Evolutionary conservation across 92 coral and sea anemone species (phyloP), one percentile per base, ranked within the genome.

Genomic region (Heteractis magnifica): DNA sequence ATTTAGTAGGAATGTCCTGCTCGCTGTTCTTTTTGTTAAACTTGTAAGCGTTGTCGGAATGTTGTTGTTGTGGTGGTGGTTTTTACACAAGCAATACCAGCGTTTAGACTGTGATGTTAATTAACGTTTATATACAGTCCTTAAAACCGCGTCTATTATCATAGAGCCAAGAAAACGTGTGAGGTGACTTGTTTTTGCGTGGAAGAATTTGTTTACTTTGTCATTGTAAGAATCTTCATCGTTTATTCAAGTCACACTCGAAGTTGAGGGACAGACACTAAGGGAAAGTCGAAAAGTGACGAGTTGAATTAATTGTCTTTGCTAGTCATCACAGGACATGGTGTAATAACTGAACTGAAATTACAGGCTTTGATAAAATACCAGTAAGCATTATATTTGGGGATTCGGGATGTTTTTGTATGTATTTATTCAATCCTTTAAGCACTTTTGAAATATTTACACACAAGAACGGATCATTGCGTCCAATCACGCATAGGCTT

Each of bases 401-500:
- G 49, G 13, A n/a, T 23, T 68, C 19, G 5, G 73, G 73, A 68
- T 68, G 68, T 2, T 68, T 70, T 81, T 51, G 64, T 81, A 70
- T 81, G 65, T 52, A 18, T 81, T 81, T 19, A 15, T 81, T 34
- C 21, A 52, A 51, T 41, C 71, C 83, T n/a, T 41, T 81, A 81
- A 81, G 84, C 64, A 16, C 26, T 58, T 18, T 59, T 64, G 49
- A 19, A 62, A 23, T 62, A 55, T 70, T 56, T 34, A 59, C 59
- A 81, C 84, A 81, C 71, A 68, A 52, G 83, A 52, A 5, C 6
- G 52, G 68, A 74, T 68, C 65, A 52, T 13, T 20, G 65, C 77
- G 21, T 70, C 84, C 84, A 81, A 81, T 81, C 84, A 70, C 70
- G 58, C 83, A 65, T 44, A 59, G 26, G 52, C 9, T 41, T 23